Conservation (phyloP, 35 echinoderm and acorn worm species). For the Holothuria glaberrima region DNA sequence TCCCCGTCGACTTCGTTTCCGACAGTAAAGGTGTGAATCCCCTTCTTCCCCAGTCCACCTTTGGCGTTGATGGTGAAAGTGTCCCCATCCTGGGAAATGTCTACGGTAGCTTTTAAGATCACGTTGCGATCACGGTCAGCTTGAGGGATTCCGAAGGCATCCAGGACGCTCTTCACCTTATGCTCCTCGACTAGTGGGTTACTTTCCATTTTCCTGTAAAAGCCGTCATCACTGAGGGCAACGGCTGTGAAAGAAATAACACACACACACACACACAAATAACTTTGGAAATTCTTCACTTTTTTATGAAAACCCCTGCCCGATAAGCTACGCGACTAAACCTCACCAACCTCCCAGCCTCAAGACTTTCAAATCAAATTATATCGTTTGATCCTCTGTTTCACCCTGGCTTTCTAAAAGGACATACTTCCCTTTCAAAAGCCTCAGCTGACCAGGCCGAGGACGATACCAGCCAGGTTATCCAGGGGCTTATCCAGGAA, state of each 20-base stretch:
- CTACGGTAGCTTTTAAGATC: conserved; percentile 29
- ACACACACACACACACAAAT: too few species aligned
- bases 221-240: not conserved
- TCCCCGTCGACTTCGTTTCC: conserved; percentile 6
- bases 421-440: too few species aligned
- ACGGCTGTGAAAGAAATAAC: conserved; percentile 8
- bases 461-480: too few species aligned
- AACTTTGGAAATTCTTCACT: too few species aligned
- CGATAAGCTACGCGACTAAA: too few species aligned
- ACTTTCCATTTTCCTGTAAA: conserved; percentile 28
- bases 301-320: too few species aligned
- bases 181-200: conserved; percentile 7
- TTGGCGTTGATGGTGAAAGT: conserved; percentile 71
- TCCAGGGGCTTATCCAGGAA: too few species aligned
- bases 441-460: too few species aligned
- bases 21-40: conserved; percentile 19
- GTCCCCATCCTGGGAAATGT: conserved; percentile 71
- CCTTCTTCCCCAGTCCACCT: conserved; percentile 56
- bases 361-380: too few species aligned
- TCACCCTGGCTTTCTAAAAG: too few species aligned
- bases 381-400: too few species aligned
- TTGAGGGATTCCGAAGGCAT: conserved; percentile 13
- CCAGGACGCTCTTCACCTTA: not conserved
- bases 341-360: too few species aligned
- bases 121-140: not conserved